Conservation (phyloP, 35 echinoderm and acorn worm species). For the Chiridota heheva region DNA sequence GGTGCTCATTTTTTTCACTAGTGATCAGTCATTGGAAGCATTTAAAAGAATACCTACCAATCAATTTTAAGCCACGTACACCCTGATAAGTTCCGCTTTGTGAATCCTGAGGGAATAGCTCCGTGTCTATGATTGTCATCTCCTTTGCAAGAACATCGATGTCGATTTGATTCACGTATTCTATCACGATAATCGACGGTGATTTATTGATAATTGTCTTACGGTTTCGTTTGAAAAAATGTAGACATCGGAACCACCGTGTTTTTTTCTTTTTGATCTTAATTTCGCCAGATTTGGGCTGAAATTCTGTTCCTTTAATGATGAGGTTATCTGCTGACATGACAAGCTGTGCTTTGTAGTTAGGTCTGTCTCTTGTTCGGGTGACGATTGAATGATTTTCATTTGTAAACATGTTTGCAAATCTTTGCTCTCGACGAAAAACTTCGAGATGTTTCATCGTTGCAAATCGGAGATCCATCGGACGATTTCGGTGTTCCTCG, state of each 20-base stretch:
- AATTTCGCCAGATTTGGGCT: neutral
- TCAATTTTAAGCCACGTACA: conserved; percentile 82
- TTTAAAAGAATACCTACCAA: conserved; percentile 1
- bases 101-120: conserved; percentile 75
- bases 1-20: too few species aligned
- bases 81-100: conserved; percentile 73
- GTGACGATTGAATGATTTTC: too few species aligned
- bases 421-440: neutral
- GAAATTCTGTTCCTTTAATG: neutral
- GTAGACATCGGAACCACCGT: neutral
- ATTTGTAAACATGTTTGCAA: neutral
- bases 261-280: neutral
- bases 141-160: conserved; percentile 67
- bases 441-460: conserved; percentile 16
- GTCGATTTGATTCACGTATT: conserved; percentile 53
- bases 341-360: too few species aligned
- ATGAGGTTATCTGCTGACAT: neutral
- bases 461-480: conserved; percentile 44
- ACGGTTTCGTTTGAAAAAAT: neutral
- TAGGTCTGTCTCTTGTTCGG: too few species aligned
- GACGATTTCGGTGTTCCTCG: conserved; percentile 19
- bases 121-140: conserved; percentile 66
- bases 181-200: neutral
- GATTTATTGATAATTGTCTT: neutral
- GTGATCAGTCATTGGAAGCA: too few species aligned